Conservation (phyloP, 2,888 invertebrate genomes). For the Drosophila tanythrix region DNA sequence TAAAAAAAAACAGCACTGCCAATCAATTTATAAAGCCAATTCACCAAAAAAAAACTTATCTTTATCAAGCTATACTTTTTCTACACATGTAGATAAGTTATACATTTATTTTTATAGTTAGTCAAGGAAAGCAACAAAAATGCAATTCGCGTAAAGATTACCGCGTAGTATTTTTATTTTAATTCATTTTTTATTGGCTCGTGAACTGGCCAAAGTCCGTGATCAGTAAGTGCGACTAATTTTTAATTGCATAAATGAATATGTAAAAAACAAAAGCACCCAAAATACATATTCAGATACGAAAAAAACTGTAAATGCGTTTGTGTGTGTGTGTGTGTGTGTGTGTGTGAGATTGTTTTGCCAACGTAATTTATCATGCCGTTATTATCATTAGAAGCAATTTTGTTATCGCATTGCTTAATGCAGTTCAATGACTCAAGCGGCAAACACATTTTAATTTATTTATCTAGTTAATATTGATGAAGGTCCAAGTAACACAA, state of each 20-base stretch:
- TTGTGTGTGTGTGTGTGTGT: conserved; percentile 4
- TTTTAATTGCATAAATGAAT: conserved; percentile 13
- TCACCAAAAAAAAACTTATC: background rate
- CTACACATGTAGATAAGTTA: conserved; percentile 26
- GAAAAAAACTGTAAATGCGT: background rate
- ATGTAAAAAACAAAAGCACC: background rate
- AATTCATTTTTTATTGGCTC: conserved; percentile 10
- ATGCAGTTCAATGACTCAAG: conserved; percentile 37
- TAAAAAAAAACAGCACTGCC: background rate
- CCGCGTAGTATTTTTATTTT: background rate
- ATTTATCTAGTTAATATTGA: conserved; percentile 19
- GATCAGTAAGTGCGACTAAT: conserved; percentile 19
- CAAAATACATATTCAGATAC: conserved; percentile 29
- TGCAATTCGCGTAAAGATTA: conserved; percentile 36
- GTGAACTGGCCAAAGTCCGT: conserved; percentile 55
- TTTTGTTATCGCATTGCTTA: conserved; percentile 16
- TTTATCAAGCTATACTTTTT: background rate
- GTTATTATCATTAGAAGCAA: conserved; percentile 33
- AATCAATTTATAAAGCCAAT: background rate
- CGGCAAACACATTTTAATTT: background rate
- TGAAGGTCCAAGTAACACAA: background rate
- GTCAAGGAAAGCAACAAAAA: conserved; percentile 1
- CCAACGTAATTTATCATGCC: conserved; percentile 21
- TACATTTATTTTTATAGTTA: background rate
- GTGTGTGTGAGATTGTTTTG: conserved; percentile 32